Evolutionary conservation across 2,888 invertebrate genomes (phyloP), one percentile per base, ranked within the genome.

Genomic region (Tricholauxania praeusta): DNA sequence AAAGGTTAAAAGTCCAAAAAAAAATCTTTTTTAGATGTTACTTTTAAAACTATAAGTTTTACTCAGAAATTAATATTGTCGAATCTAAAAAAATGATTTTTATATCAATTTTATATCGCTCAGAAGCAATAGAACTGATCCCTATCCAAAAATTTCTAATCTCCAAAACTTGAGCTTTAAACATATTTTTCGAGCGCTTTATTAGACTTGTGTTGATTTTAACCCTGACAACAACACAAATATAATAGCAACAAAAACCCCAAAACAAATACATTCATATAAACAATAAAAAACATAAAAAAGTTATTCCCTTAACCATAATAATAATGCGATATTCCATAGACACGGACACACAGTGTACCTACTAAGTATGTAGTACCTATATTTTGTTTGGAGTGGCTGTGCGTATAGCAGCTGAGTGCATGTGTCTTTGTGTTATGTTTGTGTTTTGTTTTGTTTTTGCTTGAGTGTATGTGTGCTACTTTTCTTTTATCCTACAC

Each of bases 221-320:
- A 39, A 12, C 32, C 60, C 60, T 62, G 47, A 62, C 17, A 47
- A 39, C 60, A 32, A 57, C 39, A 39, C 17, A 55, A 10, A 12
- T n/a, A 32, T 10, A 39, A 39, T 10, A 39, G 39, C 39, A 39
- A 28, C 39, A 39, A 39, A 28, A 39, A 62, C 10, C 17, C 15
- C 39, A 39, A 62, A 15, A 62, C 4, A 22, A 62, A 39, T 3
- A 32, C 22, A 60, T 28, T 14, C 15, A 60, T 14, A 60, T 14
- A 60, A 59, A 62, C n/a, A 39, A 62, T 19, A 57, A 28, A 15
- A 17, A 57, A 19, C 28, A 28, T 15, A 57, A 28, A 57, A 57
- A 57, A 57, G 12, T 47, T 47, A 62, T 14, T 62, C 60, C 60
- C 47, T 39, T 17, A 62, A 62, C 60, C 39, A 62, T 47, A 62